phyloP scores from a whole-genome alignment of 1,140 invertebrate species.

The Bombyx mori region ASM3026992v2 NC_085121.1:8940001-8940500 shows the following conservation, averaged over 20 bases:
- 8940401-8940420: slow-evolving; percentile 51
- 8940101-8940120: slow-evolving; percentile 31
- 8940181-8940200: slow-evolving; percentile 56
- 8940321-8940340: slow-evolving; percentile 21
- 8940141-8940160: slow-evolving; percentile 29
- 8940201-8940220: slow-evolving; percentile 37
- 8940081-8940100: slow-evolving; percentile 27
- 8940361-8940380: slow-evolving; percentile 36
- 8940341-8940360: slow-evolving; percentile 34
- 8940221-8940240: slow-evolving; percentile 27
- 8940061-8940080: too few relatives aligned
- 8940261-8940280: slow-evolving; percentile 5
- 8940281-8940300: slow-evolving; percentile 4
- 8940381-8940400: slow-evolving; percentile 30
- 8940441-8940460: slow-evolving; percentile 49
- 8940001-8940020: background rate
- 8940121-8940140: slow-evolving; percentile 29
- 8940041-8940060: too few relatives aligned
- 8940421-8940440: slow-evolving; percentile 58
- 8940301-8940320: slow-evolving; percentile 14
- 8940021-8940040: too few relatives aligned
- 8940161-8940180: slow-evolving; percentile 58
- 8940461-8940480: slow-evolving; percentile 53
- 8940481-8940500: slow-evolving; percentile 44
- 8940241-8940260: slow-evolving; percentile 19